A percentile compares a stretch with the other conserved stretches of the same genome.
Evolutionary conservation across 2,888 invertebrate genomes (phyloP).

Genomic region (Spodoptera littoralis): DNA sequence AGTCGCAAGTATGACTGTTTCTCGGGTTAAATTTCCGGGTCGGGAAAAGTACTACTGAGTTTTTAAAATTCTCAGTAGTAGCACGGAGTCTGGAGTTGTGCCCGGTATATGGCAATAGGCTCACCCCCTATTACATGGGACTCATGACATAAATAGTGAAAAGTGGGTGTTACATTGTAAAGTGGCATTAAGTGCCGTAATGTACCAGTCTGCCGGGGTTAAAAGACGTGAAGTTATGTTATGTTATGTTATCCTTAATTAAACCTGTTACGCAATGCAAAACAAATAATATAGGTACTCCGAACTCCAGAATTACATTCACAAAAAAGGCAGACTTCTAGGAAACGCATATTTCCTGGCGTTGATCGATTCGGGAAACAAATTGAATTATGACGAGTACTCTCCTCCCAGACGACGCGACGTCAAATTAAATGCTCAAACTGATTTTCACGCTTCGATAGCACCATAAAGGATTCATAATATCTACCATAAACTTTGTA

Average conservation of each 20-base stretch:
- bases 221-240: too few relatives aligned
- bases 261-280: not conserved
- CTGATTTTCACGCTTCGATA: conserved; percentile 73
- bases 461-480: conserved; percentile 62
- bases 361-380: conserved; percentile 76
- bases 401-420: conserved; percentile 57
- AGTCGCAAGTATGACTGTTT: too few relatives aligned
- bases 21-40: too few relatives aligned
- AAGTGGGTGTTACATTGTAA: too few relatives aligned
- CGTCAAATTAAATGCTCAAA: conserved; percentile 73
- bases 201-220: too few relatives aligned
- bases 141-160: too few relatives aligned
- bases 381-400: conserved; percentile 73
- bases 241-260: not conserved
- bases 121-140: too few relatives aligned
- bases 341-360: conserved; percentile 70
- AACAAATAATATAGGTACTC: conserved; percentile 12
- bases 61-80: too few relatives aligned
- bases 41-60: too few relatives aligned
- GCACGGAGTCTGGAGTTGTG: too few relatives aligned
- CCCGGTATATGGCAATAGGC: too few relatives aligned
- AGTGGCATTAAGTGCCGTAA: too few relatives aligned
- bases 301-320: conserved; percentile 15
- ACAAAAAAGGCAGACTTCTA: conserved; percentile 49
- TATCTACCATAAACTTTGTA: conserved; percentile 37